Conservation (phyloP, 2,113 vertebrate species). For the Chaenocephalus aceratus region DNA sequence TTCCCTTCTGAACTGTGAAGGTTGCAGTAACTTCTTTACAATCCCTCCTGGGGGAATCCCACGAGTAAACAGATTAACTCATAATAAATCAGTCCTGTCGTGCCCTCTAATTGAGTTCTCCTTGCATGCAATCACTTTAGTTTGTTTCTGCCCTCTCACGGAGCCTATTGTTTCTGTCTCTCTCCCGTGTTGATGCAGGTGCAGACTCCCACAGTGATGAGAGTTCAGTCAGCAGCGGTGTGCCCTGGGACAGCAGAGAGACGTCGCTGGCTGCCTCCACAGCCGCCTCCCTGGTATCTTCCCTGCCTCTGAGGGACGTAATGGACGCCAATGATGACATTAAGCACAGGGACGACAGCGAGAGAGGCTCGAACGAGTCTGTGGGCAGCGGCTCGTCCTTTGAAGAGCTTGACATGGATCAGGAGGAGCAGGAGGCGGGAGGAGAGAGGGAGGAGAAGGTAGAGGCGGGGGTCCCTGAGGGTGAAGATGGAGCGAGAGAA, state of each 20-base stretch:
- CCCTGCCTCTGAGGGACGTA: conserved; percentile 82
- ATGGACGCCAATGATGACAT: conserved; percentile 79
- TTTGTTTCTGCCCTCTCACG: not conserved
- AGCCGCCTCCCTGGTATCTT: conserved; percentile 82
- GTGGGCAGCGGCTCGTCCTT: conserved; percentile 95
- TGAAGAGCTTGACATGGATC: conserved; percentile 95
- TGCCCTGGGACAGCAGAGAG: conserved; percentile 89
- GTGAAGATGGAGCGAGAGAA: conserved; percentile 39
- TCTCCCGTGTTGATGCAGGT: conserved; percentile 61
- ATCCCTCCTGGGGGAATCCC: not conserved
- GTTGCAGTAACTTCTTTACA: not conserved
- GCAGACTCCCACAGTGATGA: conserved; percentile 83
- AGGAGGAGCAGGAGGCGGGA: conserved; percentile 55
- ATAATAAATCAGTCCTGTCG: conserved; percentile 4
- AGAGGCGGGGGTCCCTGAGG: conserved; percentile 30
- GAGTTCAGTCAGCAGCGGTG: conserved; percentile 87
- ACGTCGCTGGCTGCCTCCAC: conserved; percentile 86
- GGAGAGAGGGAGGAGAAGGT: conserved; percentile 30
- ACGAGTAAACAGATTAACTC: not conserved
- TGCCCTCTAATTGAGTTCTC: not conserved
- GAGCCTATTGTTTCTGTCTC: not conserved
- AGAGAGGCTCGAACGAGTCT: conserved; percentile 90
- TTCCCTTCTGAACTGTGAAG: not conserved
- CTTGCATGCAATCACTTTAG: not conserved
- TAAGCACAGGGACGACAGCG: conserved; percentile 71